These are phyloP conservation scores for Coleophora flavipennella DNA, from an alignment of 2,888 invertebrate species.

Conservation along the genomic window DNA sequence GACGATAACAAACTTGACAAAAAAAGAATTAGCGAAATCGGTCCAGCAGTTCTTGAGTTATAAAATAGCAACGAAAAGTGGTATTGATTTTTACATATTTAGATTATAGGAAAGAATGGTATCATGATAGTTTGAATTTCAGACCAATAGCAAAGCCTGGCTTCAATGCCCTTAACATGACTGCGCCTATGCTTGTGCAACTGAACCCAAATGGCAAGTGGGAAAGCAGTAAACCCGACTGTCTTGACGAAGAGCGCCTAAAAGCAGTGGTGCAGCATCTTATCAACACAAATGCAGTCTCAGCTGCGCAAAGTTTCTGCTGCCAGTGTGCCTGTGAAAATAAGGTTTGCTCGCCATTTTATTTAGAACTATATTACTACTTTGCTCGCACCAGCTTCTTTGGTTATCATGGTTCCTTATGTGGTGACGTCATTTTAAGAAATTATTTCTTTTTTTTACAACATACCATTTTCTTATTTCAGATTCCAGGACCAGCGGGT, in stretches of 20 bases:
- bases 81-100: too few relatives aligned
- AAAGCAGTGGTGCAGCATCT: conserved; percentile 44
- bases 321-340: conserved; percentile 42
- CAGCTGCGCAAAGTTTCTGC: conserved; percentile 54
- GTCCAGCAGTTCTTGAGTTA: too few relatives aligned
- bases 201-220: conserved; percentile 55
- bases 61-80: too few relatives aligned
- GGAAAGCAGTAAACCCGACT: conserved; percentile 39
- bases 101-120: too few relatives aligned
- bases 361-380: neutral
- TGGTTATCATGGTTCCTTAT: too few relatives aligned
- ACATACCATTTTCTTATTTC: neutral
- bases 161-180: conserved; percentile 36
- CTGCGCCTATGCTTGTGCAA: conserved; percentile 42
- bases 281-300: conserved; percentile 38
- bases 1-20: too few relatives aligned
- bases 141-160: conserved; percentile 42
- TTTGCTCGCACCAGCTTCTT: too few relatives aligned
- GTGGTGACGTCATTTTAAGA: neutral
- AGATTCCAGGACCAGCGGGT: conserved; percentile 13
- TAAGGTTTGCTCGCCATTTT: conserved; percentile 21
- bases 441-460: neutral
- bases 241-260: conserved; percentile 42
- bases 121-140: neutral
- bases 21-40: too few relatives aligned